Conservation (phyloP, 2,797 vertebrate species). For the Psittacula derbiana region DNA sequence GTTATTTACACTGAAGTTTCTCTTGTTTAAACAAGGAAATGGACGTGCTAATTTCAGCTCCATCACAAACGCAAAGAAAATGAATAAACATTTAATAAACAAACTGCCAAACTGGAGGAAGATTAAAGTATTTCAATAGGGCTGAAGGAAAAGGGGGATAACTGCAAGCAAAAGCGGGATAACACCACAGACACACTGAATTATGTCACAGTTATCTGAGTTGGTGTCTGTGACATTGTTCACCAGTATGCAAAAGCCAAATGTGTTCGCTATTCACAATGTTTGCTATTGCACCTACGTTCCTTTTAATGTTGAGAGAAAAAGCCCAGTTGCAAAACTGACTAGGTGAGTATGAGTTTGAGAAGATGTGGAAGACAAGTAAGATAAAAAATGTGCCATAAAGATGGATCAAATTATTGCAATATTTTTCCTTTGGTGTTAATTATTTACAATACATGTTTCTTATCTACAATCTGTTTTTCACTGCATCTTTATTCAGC, state of each 20-base stretch:
- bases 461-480: constrained; percentile 52
- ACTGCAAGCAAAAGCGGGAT: background rate
- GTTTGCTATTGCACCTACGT: background rate
- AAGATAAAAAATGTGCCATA: background rate
- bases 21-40: constrained; percentile 58
- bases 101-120: constrained; percentile 50
- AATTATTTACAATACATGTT: constrained; percentile 58
- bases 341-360: background rate
- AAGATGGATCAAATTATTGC: constrained; percentile 42
- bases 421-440: background rate
- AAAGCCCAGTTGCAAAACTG: background rate
- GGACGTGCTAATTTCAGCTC: constrained; percentile 62
- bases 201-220: background rate
- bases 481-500: background rate
- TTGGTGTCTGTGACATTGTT: background rate
- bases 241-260: background rate
- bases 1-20: constrained; percentile 51
- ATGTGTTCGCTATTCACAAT: rapidly evolving
- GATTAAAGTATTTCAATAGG: constrained; percentile 38
- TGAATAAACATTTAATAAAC: constrained; percentile 67
- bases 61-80: constrained; percentile 57
- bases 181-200: background rate
- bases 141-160: background rate
- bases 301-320: background rate
- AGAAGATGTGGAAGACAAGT: background rate